Percentiles rank a stretch among this genome's conserved stretches.
Evolutionary conservation across 30 jellyfish, hydroid and myxozoan genomes (phyloP).

Genomic region (Mastigias papua): DNA sequence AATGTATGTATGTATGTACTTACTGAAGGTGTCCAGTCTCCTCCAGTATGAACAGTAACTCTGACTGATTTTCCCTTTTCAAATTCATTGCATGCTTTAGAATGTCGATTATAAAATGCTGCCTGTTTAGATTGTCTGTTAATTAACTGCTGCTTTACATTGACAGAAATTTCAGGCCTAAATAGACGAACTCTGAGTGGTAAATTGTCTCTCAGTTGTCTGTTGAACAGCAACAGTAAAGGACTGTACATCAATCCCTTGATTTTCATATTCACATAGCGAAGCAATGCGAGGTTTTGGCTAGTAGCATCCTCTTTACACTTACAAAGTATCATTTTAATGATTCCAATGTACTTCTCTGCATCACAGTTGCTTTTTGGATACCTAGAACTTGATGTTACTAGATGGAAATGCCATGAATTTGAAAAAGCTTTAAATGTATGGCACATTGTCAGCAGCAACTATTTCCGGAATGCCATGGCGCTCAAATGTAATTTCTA

Average conservation of each 20-base stretch:
- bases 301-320: constrained; percentile 8
- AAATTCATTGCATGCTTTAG: too few relatives aligned
- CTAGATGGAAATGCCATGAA: constrained; percentile 4
- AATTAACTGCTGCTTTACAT: too few relatives aligned
- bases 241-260: constrained; percentile 28
- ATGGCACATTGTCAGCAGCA: constrained; percentile 26
- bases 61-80: constrained; percentile 19
- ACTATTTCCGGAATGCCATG: constrained; percentile 64
- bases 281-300: constrained; percentile 16
- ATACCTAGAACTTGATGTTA: constrained; percentile 21
- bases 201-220: constrained; percentile 26
- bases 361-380: too few relatives aligned
- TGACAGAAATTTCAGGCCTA: constrained; percentile 12
- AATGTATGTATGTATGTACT: too few relatives aligned
- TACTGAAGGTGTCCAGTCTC: constrained; percentile 17
- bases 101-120: neutral
- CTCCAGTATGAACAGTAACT: neutral
- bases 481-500: constrained; percentile 26
- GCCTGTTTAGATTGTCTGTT: constrained; percentile 34
- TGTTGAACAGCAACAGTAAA: constrained; percentile 21
- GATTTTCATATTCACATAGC: constrained; percentile 16
- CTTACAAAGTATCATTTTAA: constrained; percentile 3
- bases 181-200: neutral
- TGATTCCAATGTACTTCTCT: neutral
- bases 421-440: constrained; percentile 19